These are phyloP conservation scores for Steatornis caripensis DNA, from an alignment of 2,113 vertebrate species.

Conservation along the genomic window DNA sequence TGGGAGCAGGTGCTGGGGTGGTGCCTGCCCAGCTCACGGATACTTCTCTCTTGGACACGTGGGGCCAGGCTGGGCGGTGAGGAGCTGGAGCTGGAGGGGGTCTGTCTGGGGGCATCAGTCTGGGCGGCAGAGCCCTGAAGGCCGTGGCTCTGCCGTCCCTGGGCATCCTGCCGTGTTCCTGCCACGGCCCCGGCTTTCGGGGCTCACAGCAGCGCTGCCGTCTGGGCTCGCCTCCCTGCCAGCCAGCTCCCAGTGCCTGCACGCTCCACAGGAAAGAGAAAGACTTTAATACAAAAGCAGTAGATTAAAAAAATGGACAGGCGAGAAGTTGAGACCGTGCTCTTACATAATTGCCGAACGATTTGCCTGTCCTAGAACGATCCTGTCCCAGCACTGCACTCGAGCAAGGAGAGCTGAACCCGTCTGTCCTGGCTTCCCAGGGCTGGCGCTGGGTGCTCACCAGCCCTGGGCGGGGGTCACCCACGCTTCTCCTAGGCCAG, in stretches of 20 bases:
- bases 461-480: neutral
- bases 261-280: neutral
- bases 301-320: neutral
- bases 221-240: neutral
- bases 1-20: neutral
- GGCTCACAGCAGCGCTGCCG: neutral
- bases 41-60: neutral
- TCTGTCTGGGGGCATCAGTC: neutral
- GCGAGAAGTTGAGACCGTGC: neutral
- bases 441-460: neutral
- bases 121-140: neutral
- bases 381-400: neutral
- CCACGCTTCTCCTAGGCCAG: neutral
- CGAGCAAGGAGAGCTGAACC: fast-evolving
- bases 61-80: neutral
- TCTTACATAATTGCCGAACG: neutral
- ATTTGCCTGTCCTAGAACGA: neutral
- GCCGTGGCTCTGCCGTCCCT: neutral
- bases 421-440: fast-evolving
- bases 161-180: neutral
- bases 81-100: neutral
- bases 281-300: neutral
- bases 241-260: neutral
- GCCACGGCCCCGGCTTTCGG: fast-evolving
- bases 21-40: neutral